phyloP scores from a whole-genome alignment of 2,113 vertebrate species.

The Pimephales promelas region DNA sequence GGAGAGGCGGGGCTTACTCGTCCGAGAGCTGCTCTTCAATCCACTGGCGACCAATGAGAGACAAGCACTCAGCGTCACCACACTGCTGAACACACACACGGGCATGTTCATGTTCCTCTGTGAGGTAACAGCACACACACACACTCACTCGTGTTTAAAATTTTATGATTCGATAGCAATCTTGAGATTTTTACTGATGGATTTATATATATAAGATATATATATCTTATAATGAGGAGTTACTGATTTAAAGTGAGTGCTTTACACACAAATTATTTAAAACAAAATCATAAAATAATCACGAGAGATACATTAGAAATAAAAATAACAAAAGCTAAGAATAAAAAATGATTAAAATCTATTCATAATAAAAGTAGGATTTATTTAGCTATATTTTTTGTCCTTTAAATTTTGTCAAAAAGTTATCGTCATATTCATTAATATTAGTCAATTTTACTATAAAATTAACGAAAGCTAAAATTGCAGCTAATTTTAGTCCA shows the following conservation, averaged over 20 bases:
- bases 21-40: slow-evolving; percentile 87
- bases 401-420: background rate
- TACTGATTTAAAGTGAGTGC: background rate
- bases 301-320: too few relatives aligned
- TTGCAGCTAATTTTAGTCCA: background rate
- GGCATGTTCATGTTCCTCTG: slow-evolving; percentile 94
- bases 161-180: background rate
- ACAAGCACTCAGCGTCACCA: slow-evolving; percentile 79
- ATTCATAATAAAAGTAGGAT: too few relatives aligned
- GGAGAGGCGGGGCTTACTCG: slow-evolving; percentile 88
- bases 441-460: background rate
- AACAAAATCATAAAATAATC: too few relatives aligned
- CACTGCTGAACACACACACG: slow-evolving; percentile 85
- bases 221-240: background rate
- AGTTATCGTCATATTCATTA: background rate
- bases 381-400: background rate
- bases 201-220: too few relatives aligned
- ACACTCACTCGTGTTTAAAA: too few relatives aligned
- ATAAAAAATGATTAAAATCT: too few relatives aligned
- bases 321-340: too few relatives aligned
- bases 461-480: background rate
- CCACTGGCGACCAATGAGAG: slow-evolving; percentile 75
- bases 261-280: too few relatives aligned
- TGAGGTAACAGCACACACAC: slow-evolving; percentile 77
- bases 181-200: background rate